A percentile compares a stretch with the other conserved stretches of the same genome.
phyloP scores from a whole-genome alignment of 2,113 vertebrate genomes.

The Nibea albiflora region DNA sequence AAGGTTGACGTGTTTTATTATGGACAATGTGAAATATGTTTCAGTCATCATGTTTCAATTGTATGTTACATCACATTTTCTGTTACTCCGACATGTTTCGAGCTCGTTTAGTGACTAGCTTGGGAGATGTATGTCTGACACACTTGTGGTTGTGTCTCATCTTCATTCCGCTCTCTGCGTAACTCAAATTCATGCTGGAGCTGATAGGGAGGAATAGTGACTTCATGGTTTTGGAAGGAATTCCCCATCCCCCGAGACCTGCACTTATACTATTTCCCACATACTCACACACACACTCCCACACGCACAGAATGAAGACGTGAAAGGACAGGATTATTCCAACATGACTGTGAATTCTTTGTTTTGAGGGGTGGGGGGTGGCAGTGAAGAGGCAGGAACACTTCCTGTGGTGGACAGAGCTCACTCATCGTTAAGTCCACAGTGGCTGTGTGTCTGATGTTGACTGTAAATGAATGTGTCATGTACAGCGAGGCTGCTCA shows the following conservation, averaged over 20 bases:
- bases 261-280: constrained; percentile 22
- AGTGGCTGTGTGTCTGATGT: constrained; percentile 14
- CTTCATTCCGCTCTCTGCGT: constrained; percentile 15
- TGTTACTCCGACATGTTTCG: too few relatives aligned
- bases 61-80: too few relatives aligned
- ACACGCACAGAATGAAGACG: constrained; percentile 36
- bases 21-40: too few relatives aligned
- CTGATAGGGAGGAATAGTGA: constrained; percentile 54
- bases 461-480: constrained; percentile 11
- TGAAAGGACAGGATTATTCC: constrained; percentile 78
- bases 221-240: constrained; percentile 68
- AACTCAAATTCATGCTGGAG: constrained; percentile 31
- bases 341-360: constrained; percentile 78
- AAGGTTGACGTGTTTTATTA: too few relatives aligned
- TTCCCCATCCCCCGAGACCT: constrained; percentile 48
- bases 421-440: constrained; percentile 50
- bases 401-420: constrained; percentile 61
- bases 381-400: constrained; percentile 63
- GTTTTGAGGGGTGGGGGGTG: constrained; percentile 43
- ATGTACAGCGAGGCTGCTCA: background rate
- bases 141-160: background rate
- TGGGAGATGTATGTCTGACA: background rate
- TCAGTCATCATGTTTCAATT: too few relatives aligned
- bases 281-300: constrained; percentile 24
- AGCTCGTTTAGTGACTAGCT: too few relatives aligned